phyloP scores from a whole-genome alignment of 2,797 vertebrate genomes.

The Poecilia velifera region DNA sequence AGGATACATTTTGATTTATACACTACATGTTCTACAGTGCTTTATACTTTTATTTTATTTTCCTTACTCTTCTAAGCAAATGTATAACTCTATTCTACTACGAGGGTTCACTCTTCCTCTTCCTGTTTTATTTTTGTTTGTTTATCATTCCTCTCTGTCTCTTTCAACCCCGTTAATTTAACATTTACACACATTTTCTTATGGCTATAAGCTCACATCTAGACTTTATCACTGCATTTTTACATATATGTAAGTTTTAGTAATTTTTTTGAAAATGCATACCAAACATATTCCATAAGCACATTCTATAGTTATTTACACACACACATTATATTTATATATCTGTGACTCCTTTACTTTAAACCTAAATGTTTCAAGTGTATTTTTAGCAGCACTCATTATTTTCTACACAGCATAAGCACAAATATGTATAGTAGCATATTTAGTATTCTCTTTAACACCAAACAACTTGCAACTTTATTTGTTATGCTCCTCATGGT shows the following conservation, averaged over 20 bases:
- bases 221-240: neutral
- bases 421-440: neutral
- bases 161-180: neutral
- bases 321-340: neutral
- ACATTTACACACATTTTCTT: neutral
- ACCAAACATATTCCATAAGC: neutral
- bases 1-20: neutral
- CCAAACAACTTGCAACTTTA: conserved; percentile 1
- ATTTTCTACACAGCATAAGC: neutral
- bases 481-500: conserved; percentile 50
- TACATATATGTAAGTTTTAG: neutral
- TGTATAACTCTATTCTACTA: neutral
- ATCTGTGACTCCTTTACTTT: neutral
- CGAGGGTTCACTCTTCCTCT: neutral
- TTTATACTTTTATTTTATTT: neutral
- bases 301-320: neutral
- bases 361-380: neutral
- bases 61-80: neutral
- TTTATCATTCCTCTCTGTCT: neutral
- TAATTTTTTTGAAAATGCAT: neutral
- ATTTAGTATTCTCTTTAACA: conserved; percentile 4
- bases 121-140: neutral
- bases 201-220: neutral
- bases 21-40: neutral
- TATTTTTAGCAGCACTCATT: neutral